phyloP scores from a whole-genome alignment of 2,113 vertebrate species.

The Albula goreensis region DNA sequence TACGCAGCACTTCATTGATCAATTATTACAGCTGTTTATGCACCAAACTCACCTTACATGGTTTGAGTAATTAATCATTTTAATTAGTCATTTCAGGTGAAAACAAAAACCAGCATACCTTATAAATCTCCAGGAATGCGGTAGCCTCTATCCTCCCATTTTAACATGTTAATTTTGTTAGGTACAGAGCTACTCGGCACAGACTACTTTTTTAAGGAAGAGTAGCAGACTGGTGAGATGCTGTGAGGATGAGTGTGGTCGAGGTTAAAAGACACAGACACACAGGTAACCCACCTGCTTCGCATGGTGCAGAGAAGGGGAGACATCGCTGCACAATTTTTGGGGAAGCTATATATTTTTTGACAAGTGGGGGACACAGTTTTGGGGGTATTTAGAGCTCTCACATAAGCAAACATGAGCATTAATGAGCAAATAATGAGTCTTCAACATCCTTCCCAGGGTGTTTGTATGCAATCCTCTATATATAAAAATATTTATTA shows the following conservation, averaged over 20 bases:
- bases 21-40: no score
- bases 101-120: no score
- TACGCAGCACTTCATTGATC: no score
- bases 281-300: slow-evolving; percentile 32
- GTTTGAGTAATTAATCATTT: no score
- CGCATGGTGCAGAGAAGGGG: background rate
- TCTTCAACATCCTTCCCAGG: background rate
- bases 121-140: no score
- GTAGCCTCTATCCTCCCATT: no score
- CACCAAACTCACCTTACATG: no score
- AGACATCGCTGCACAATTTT: slow-evolving; percentile 33
- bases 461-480: background rate
- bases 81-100: no score
- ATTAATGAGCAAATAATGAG: background rate
- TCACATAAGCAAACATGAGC: background rate
- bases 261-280: slow-evolving; percentile 2
- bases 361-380: slow-evolving; percentile 33
- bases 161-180: background rate
- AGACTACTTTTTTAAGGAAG: background rate
- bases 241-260: background rate
- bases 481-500: background rate
- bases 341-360: slow-evolving; percentile 22
- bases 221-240: background rate
- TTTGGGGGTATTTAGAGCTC: slow-evolving; percentile 1
- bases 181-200: background rate